Base-by-base conservation (phyloP, 2,797 vertebrate genomes). In the Centropyge bicolor region DNA sequence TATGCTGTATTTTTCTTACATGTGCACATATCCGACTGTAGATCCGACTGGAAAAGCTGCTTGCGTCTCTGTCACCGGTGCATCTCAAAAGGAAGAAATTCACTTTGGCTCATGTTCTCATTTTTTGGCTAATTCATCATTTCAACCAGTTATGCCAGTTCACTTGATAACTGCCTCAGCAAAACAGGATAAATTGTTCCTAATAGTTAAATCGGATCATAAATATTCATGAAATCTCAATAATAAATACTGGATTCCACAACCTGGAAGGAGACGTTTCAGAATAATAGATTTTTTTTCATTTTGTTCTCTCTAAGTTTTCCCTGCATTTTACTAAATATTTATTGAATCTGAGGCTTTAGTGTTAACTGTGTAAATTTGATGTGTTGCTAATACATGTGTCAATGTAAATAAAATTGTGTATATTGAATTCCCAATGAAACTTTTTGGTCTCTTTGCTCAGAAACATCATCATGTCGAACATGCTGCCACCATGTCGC, bases 351-450 rank as follows among this genome's bases (percentile, higher is more conserved):
- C 57, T 41, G 51, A 81, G 76, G 85, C 88, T 90, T 89, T 89
- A 89, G 83, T 89, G 81, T 85, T 93, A 31, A 83, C 81, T 87
- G 79, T 93, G 84, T 90, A 93, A 64, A 93, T 88, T 76, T 86
- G 80, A 88, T 89, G 88, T 92, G 81, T 91, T 93, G 80, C 86
- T 90, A 74, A 91, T 88, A 86, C 67, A 91, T 60, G 81, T 93
- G 89, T 94, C 87, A 91, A 81, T 95, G 93, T 94, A 94, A 95
- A 95, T 95, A 95, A 95, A 95, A 88, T 59, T 90, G 70, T 91
- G 83, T 85, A 90, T 81, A 89, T 83, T 91, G 78, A 88, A 91
- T 88, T 88, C 70, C 64, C 78, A 74, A 36, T 76, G 6, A 36
- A 46, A 49, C 2, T 11, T 63, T 8, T 52, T 49, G 35, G 31